phyloP scores from a whole-genome alignment of 2,888 invertebrate genomes.

The Alloplasta piceator region DNA sequence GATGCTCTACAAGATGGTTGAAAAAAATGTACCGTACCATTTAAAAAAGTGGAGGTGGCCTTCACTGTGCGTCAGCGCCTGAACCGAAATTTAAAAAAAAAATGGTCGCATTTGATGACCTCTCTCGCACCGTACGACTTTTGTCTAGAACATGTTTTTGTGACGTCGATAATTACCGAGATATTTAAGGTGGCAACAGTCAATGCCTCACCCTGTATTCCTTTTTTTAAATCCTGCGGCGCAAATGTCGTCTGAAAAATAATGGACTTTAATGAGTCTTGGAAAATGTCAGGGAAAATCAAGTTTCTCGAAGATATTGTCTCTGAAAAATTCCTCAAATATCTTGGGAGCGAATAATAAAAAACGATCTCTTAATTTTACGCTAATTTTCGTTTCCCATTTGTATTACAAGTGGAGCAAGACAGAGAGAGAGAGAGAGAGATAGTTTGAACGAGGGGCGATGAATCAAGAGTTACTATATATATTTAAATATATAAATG shows the following conservation, averaged over 20 bases:
- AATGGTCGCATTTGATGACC: too few species aligned
- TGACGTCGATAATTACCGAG: too few species aligned
- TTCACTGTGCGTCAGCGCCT: too few species aligned
- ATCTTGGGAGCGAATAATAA: slow-evolving; percentile 64
- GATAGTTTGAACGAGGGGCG: slow-evolving; percentile 37
- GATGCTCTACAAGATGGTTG: too few species aligned
- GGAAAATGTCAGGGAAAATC: neutral
- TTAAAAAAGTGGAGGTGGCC: too few species aligned
- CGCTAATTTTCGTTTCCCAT: slow-evolving; percentile 73
- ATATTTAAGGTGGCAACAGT: too few species aligned
- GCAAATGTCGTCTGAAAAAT: slow-evolving; percentile 13
- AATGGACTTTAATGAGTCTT: neutral
- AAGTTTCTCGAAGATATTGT: neutral
- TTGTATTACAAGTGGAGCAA: slow-evolving; percentile 63
- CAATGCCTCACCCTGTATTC: too few species aligned
- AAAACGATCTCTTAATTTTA: slow-evolving; percentile 77
- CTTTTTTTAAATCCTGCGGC: neutral
- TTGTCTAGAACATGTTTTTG: too few species aligned
- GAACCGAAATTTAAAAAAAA: too few species aligned
- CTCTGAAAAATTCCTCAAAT: slow-evolving; percentile 53
- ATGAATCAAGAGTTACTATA: slow-evolving; percentile 34
- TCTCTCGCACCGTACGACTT: too few species aligned
- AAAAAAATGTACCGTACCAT: too few species aligned
- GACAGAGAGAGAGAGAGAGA: neutral
- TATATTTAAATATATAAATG: slow-evolving; percentile 31